Evolutionary conservation across 2,113 vertebrate species (phyloP).

Genomic region (Chaetodon trifascialis): DNA sequence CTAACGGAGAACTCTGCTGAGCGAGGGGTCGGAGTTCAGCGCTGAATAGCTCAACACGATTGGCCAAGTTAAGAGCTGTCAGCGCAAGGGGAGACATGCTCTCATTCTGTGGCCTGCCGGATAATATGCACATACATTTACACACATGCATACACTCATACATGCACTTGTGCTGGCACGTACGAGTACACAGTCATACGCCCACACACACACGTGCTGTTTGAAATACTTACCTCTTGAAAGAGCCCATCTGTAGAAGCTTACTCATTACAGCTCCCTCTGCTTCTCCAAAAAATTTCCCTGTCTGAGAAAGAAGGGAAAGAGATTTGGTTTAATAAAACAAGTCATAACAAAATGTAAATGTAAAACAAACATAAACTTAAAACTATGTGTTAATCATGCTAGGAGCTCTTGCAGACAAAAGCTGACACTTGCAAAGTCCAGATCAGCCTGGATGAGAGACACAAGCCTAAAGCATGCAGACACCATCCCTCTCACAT

Average conservation of each 20-base stretch:
- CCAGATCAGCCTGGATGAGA: background rate
- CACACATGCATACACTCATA: slow-evolving; percentile 6
- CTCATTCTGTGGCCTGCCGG: slow-evolving; percentile 60
- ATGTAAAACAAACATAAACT: background rate
- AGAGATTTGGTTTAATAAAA: slow-evolving; percentile 26
- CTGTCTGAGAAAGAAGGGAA: slow-evolving; percentile 86
- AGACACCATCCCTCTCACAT: background rate
- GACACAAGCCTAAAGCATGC: background rate
- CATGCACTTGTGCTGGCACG: slow-evolving; percentile 29
- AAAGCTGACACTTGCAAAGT: background rate
- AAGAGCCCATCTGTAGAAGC: slow-evolving; percentile 96
- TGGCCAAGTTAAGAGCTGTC: slow-evolving; percentile 77
- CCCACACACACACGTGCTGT: slow-evolving; percentile 24
- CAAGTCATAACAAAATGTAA: background rate
- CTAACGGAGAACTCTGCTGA: slow-evolving; percentile 70
- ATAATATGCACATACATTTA: slow-evolving; percentile 58
- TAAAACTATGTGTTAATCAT: background rate
- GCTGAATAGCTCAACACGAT: slow-evolving; percentile 72
- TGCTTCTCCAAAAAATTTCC: slow-evolving; percentile 95
- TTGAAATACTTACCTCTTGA: slow-evolving; percentile 91
- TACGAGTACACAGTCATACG: slow-evolving; percentile 5
- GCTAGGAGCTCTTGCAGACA: background rate
- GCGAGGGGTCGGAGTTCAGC: slow-evolving; percentile 71
- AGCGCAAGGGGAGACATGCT: slow-evolving; percentile 65
- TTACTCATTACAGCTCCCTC: slow-evolving; percentile 99